Percentiles rank a stretch among this genome's conserved stretches.
These are phyloP conservation scores for Coendou prehensilis DNA, from an alignment of 2,797 vertebrate species.

Conservation along the genomic window DNA sequence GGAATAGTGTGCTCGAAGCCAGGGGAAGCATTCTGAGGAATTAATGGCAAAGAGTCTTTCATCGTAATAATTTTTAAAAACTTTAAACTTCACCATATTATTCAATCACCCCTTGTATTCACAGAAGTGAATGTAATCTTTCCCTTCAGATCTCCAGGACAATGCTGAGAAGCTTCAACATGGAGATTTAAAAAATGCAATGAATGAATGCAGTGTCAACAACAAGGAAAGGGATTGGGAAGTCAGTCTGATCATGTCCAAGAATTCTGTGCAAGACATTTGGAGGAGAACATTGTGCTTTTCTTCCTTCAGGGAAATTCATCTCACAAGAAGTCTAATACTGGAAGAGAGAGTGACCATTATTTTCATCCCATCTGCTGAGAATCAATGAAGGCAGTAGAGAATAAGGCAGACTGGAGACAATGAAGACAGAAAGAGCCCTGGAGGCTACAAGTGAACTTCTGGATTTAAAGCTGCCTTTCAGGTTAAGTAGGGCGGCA, in stretches of 20 bases:
- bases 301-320: background rate
- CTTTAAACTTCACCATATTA: background rate
- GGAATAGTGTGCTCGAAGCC: background rate
- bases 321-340: background rate
- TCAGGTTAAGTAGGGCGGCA: background rate
- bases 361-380: background rate
- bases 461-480: background rate
- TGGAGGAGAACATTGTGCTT: background rate
- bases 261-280: background rate
- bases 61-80: background rate
- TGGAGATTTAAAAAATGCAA: constrained; percentile 19
- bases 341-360: background rate
- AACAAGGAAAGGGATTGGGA: background rate
- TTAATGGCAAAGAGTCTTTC: too few species aligned
- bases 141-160: constrained; percentile 4
- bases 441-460: background rate
- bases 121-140: background rate
- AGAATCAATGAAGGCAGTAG: background rate
- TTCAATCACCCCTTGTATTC: background rate
- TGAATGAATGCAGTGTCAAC: background rate
- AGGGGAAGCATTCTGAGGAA: background rate
- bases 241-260: background rate
- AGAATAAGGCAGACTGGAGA: background rate
- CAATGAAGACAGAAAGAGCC: background rate
- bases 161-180: background rate